Conservation (phyloP, 2,888 invertebrate genomes). For the Scaptomyza reducta region DNA sequence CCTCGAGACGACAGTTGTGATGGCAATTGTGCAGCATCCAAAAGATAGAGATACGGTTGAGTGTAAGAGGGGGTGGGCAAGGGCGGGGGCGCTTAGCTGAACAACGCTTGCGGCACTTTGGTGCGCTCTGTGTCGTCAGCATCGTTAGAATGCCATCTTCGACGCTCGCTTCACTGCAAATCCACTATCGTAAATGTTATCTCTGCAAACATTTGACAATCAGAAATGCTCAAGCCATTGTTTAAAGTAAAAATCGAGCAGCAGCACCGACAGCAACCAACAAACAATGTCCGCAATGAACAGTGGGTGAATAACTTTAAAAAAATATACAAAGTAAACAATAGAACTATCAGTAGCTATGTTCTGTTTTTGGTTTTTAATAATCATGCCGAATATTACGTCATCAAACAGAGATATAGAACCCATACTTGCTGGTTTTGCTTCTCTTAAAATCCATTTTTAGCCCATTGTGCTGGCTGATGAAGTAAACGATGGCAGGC, state of each 20-base stretch:
- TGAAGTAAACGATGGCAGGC: too few relatives aligned
- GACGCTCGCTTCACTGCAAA: slow-evolving; percentile 64
- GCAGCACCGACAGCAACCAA: slow-evolving; percentile 29
- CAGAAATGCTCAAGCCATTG: slow-evolving; percentile 78
- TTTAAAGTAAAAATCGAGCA: slow-evolving; percentile 78
- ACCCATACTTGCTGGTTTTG: neutral
- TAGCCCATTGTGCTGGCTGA: slow-evolving; percentile 62
- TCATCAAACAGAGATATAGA: neutral
- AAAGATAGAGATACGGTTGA: neutral
- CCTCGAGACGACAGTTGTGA: slow-evolving; percentile 57
- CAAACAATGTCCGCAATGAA: slow-evolving; percentile 38
- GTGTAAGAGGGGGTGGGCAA: neutral
- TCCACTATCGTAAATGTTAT: slow-evolving; percentile 76
- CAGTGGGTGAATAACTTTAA: slow-evolving; percentile 37
- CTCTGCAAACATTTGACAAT: slow-evolving; percentile 79
- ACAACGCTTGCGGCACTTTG: slow-evolving; percentile 60
- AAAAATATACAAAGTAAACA: neutral
- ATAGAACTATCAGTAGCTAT: neutral
- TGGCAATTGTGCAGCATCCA: slow-evolving; percentile 53
- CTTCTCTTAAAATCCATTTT: slow-evolving; percentile 9
- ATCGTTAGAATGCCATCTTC: slow-evolving; percentile 63
- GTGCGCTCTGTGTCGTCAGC: slow-evolving; percentile 19
- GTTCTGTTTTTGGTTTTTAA: too few relatives aligned
- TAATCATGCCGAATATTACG: neutral
- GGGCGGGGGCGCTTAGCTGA: slow-evolving; percentile 3